phyloP scores from a whole-genome alignment of 2,888 invertebrate genomes.

The Diarsia brunnea region DNA sequence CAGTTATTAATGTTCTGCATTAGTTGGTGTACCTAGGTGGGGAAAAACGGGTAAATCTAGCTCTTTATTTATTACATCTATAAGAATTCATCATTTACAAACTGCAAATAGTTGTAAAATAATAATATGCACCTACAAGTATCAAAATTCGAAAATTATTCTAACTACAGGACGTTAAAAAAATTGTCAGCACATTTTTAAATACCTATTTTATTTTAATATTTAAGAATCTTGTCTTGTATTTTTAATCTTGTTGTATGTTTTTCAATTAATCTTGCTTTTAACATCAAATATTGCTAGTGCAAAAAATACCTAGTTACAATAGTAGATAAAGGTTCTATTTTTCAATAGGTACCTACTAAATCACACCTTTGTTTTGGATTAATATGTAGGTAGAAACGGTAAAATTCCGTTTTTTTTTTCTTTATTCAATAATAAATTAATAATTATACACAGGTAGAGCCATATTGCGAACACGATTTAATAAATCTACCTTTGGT shows the following conservation, averaged over 20 bases:
- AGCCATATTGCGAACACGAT: neutral
- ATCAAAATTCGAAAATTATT: too few relatives aligned
- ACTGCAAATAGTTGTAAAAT: too few relatives aligned
- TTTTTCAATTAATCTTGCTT: neutral
- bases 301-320: neutral
- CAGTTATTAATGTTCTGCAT: neutral
- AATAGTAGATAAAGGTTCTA: neutral
- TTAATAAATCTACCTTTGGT: neutral
- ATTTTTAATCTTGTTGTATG: too few relatives aligned
- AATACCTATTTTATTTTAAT: neutral
- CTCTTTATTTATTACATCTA: too few relatives aligned
- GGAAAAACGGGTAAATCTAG: neutral
- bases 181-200: neutral
- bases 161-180: too few relatives aligned
- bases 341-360: neutral
- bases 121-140: too few relatives aligned
- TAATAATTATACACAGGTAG: neutral
- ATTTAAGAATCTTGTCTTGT: too few relatives aligned
- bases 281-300: constrained; percentile 22
- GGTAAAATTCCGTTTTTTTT: neutral
- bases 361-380: neutral
- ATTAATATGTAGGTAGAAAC: neutral
- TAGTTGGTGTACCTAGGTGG: neutral
- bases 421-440: neutral
- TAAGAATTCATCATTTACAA: too few relatives aligned